Percentiles rank a stretch among this genome's conserved stretches.
These are phyloP conservation scores for Plecturocebus donacophilus DNA, from an alignment of 2,113 vertebrate species.

Conservation along the genomic window DNA sequence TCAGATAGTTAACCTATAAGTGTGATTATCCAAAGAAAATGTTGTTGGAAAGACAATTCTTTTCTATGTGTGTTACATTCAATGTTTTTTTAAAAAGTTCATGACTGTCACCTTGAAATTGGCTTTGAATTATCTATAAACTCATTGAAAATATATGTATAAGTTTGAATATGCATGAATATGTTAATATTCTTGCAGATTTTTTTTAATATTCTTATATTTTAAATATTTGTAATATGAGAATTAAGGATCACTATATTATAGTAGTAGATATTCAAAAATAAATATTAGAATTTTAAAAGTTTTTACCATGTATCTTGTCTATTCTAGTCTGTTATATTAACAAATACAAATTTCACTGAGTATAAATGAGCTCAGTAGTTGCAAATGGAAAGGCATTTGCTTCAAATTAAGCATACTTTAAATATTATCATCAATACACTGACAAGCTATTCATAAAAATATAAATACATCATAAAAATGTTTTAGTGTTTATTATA, in stretches of 20 bases:
- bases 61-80: neutral
- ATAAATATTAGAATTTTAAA: neutral
- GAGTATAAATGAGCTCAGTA: neutral
- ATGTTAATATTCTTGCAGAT: neutral
- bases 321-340: neutral
- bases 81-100: neutral
- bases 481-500: neutral
- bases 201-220: neutral
- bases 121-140: neutral
- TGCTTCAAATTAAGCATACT: neutral
- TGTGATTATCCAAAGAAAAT: neutral
- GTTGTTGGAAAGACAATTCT: neutral
- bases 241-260: neutral
- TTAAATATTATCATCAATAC: neutral
- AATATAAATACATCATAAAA: neutral
- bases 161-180: neutral
- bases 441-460: neutral
- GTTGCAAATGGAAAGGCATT: neutral
- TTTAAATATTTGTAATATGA: neutral
- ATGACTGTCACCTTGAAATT: neutral
- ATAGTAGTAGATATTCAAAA: neutral
- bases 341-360: neutral
- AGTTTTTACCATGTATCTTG: neutral
- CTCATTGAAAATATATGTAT: neutral
- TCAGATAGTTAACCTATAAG: neutral